Evolutionary conservation across 2,888 invertebrate species (phyloP).

Genomic region (Dusona sp.): DNA sequence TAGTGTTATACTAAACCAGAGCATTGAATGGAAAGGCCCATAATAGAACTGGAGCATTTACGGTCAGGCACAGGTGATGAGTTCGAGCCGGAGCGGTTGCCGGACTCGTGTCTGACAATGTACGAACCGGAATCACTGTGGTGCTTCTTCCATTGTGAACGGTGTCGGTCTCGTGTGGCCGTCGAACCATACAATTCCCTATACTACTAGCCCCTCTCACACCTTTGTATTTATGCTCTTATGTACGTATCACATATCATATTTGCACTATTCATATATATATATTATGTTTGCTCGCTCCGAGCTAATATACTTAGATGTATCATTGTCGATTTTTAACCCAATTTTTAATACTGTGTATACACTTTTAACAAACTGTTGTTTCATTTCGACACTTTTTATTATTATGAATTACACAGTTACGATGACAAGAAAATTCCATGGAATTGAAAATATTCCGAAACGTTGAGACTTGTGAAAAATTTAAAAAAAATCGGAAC

Average conservation of each 20-base stretch:
- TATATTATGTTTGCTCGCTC: constrained; percentile 22
- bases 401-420: too few species aligned
- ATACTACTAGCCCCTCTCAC: constrained; percentile 45
- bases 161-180: constrained; percentile 54
- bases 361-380: too few species aligned
- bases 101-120: constrained; percentile 65
- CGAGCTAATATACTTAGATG: neutral
- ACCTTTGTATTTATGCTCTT: constrained; percentile 24
- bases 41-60: constrained; percentile 66
- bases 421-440: too few species aligned
- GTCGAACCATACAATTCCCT: constrained; percentile 55
- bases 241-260: constrained; percentile 1
- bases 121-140: constrained; percentile 65
- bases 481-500: too few species aligned
- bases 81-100: constrained; percentile 59
- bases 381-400: too few species aligned
- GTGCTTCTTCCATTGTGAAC: constrained; percentile 62
- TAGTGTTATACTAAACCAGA: constrained; percentile 29
- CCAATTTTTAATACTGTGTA: neutral
- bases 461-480: too few species aligned
- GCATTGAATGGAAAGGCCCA: constrained; percentile 60
- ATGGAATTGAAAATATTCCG: too few species aligned
- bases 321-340: neutral
- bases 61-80: constrained; percentile 67
- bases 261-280: neutral